Evolutionary conservation across 2,113 vertebrate species (phyloP).

Genomic region (Calypte anna): DNA sequence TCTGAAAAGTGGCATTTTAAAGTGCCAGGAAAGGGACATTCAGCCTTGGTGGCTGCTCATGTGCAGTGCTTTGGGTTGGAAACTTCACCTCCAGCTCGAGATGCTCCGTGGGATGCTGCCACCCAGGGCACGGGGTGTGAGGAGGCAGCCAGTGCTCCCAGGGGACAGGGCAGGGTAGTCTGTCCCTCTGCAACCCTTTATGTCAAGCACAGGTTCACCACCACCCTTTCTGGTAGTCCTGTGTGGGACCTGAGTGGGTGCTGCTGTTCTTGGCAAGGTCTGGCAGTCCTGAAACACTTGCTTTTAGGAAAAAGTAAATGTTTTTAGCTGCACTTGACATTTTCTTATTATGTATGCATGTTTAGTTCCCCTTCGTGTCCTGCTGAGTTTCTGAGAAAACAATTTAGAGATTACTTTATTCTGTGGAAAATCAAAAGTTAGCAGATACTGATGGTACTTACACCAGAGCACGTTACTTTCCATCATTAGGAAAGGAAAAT

Average conservation of each 20-base stretch:
- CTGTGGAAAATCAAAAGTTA: background rate
- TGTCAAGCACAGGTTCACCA: rapidly evolving
- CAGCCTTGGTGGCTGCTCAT: background rate
- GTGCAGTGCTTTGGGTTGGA: rapidly evolving
- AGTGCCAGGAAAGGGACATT: background rate
- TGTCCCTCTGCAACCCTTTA: rapidly evolving
- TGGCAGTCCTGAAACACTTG: background rate
- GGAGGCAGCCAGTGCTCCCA: background rate
- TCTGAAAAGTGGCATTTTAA: background rate
- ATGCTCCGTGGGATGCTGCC: rapidly evolving
- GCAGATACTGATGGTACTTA: background rate
- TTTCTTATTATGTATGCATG: background rate
- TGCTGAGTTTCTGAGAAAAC: conserved; percentile 8
- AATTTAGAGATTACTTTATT: background rate
- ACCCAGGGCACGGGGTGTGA: rapidly evolving
- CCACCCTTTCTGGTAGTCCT: background rate
- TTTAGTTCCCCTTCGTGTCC: background rate
- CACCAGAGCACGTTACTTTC: background rate
- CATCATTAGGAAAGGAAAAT: background rate
- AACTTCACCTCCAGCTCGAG: rapidly evolving
- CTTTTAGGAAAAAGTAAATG: background rate
- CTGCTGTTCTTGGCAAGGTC: background rate
- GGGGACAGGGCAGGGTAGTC: background rate
- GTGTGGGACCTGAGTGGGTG: rapidly evolving
- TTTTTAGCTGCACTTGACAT: background rate